Conservation (phyloP, 64 coral and sea anemone species). For the Actinia equina region DNA sequence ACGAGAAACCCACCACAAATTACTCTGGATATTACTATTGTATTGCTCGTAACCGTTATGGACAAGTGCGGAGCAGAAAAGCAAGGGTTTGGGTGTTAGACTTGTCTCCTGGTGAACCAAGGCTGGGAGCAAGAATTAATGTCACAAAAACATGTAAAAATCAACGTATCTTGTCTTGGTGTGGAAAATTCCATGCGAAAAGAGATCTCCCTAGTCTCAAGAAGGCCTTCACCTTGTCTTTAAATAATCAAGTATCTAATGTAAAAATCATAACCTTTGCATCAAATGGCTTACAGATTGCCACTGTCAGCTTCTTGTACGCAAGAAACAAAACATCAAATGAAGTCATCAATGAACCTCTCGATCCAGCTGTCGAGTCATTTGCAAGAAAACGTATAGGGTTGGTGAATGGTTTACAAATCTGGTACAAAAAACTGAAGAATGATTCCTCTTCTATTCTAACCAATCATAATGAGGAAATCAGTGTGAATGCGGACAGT, state of each 20-base stretch:
- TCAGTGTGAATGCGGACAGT: neutral
- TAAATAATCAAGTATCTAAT: neutral
- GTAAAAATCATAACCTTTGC: neutral
- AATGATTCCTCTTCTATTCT: neutral
- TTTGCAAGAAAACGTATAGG: neutral
- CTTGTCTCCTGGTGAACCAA: neutral
- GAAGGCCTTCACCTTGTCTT: neutral
- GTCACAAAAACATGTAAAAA: slow-evolving; percentile 5
- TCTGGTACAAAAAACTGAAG: neutral
- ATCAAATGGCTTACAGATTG: neutral
- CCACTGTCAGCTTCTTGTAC: slow-evolving; percentile 11
- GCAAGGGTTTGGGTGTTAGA: neutral
- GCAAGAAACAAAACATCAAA: neutral
- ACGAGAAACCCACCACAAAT: neutral
- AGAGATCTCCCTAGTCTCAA: neutral
- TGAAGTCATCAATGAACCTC: neutral
- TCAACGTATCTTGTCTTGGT: neutral
- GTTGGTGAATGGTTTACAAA: neutral
- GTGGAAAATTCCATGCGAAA: neutral
- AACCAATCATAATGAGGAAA: neutral
- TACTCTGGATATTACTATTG: neutral
- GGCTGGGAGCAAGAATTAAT: slow-evolving; percentile 1
- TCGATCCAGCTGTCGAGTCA: neutral
- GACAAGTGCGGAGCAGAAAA: neutral
- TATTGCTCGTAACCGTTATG: neutral